Percentiles rank a stretch among this genome's conserved stretches.
Conservation (phyloP, 2,888 invertebrate genomes). For the Cosmia pyralina region DNA sequence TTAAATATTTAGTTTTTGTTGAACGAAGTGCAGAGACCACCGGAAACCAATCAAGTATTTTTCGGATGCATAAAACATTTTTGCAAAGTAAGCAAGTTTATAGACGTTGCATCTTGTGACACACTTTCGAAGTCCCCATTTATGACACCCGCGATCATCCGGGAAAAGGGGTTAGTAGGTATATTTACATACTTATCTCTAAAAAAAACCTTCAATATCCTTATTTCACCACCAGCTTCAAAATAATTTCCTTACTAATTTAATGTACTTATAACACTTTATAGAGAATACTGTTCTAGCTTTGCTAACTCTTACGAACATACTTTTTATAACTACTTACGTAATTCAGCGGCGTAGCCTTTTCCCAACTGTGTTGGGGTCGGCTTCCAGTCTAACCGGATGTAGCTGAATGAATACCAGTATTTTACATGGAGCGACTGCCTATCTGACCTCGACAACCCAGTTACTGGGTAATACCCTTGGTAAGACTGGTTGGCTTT, state of each 20-base stretch:
- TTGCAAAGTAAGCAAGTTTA: constrained; percentile 12
- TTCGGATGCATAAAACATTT: not conserved
- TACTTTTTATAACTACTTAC: constrained; percentile 21
- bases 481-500: no score
- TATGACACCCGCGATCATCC: not conserved
- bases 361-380: no score
- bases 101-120: not conserved
- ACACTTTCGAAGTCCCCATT: constrained; percentile 14
- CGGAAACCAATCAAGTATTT: not conserved
- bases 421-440: no score
- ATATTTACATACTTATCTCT: not conserved
- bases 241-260: not conserved
- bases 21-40: not conserved
- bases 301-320: not conserved
- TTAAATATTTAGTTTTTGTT: not conserved
- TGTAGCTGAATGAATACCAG: no score
- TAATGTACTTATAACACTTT: not conserved
- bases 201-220: not conserved
- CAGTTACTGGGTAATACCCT: no score
- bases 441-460: no score
- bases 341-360: no score
- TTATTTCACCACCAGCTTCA: not conserved
- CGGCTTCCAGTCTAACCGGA: no score
- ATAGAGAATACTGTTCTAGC: not conserved
- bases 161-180: not conserved